Evolutionary conservation across 2,797 vertebrate genomes (phyloP), one percentile per base, ranked within the genome.

Genomic region (Catharus ustulatus): DNA sequence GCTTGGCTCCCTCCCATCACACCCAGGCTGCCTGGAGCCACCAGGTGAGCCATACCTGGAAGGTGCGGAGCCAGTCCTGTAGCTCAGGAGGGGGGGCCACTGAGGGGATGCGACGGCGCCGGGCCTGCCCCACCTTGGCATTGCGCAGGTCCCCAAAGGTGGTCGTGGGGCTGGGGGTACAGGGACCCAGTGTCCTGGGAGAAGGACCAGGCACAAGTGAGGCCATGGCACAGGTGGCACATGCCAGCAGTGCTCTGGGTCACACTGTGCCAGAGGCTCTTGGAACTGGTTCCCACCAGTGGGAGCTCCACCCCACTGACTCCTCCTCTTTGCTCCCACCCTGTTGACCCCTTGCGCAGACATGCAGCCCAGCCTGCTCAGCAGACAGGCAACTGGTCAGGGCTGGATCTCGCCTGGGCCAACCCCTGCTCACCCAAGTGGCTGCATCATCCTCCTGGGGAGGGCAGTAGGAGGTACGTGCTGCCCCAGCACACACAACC

Each of bases 91-190:
- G 97, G 1, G 97, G 97, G 0, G 77, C 64, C 3, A 96, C 68
- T 0, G 96, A 80, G 17, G 96, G 93, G 40, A 97, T 94, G 36
- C 24, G 66, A 2, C 96, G 93, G 22, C 96, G 95, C 43, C 97
- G 96, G 2, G 67, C 89, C 63, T 84, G 96, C 22, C 91, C 94
- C 0, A 66, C 84, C 42, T 96, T 95, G 42, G 94, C 94, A 0
- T 96, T 95, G 69, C 97, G 96, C 69, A 97, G 88, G 24, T 97
- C 97, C 46, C 97, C 97, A 2, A 97, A 97, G n/a, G 97, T 97
- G 68, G 97, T 96, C 9, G 96, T 88, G 32, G 96, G 96, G n/a
- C 96, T 97, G 45, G 94, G 93, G 0, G 72, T 95, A 21, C 96
- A 96, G 43, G 97, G 95, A 6, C 94, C 94, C 74, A 97, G 84